Evolutionary conservation across 2,113 vertebrate species (phyloP), one percentile per base, ranked within the genome.

Genomic region (Periophthalmodon schlosseri): DNA sequence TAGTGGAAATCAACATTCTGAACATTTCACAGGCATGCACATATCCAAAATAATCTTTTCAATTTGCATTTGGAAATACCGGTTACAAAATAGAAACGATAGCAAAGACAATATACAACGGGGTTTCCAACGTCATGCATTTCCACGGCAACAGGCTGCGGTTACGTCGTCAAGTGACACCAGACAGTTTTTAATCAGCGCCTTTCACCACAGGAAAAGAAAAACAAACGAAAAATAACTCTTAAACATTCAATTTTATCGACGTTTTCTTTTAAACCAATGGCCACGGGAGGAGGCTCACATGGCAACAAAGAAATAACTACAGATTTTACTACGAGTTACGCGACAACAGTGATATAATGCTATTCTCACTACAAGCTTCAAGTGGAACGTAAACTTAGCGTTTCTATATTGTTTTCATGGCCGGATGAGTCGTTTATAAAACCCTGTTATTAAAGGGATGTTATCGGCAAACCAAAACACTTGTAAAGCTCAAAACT

Each of bases 61-160:
- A 92, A 89, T 89, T 92, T 89, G 88, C 88, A 91, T 92, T 91
- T 91, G 89, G 84, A 92, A 94, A 93, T 92, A 92, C 88, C 93
- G 86, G 82, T 91, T 83, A 94, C 91, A 95, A 93, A 90, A 88
- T 89, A 91, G 80, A 91, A 92, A 90, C 77, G 34, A 90, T 89
- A 88, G 86, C 86, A 90, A 91, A 88, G 89, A 93, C 88, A 85
- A 88, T 90, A 86, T 91, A 89, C 87, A 89, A 85, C 83, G 87
- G 84, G 84, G 80, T 89, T 56, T 52, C 66, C 80, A 89, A 83
- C 81, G 81, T 88, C 92, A 93, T 94, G 94, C 93, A 93, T 84
- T 86, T 91, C 85, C 83, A 90, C 89, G 86, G 80, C 88, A 84
- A 90, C 87, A 85, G 52, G 90, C 84, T 81, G 92, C 36, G 23